phyloP scores from a whole-genome alignment of 2,113 vertebrate species.

The Phainopepla nitens region DNA sequence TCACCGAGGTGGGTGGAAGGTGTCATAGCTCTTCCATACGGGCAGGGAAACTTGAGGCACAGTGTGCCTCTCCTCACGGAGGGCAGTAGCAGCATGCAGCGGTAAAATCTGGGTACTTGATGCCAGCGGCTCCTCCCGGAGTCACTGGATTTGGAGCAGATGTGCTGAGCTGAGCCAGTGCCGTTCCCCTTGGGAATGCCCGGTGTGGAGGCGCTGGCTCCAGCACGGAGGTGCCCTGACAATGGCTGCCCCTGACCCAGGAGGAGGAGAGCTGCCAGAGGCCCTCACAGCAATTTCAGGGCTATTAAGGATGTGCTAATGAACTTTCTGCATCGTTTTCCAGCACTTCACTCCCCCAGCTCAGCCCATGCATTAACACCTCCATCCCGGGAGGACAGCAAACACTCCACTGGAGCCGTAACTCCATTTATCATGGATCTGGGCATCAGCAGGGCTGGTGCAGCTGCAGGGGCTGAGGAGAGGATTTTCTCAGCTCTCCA shows the following conservation, averaged over 20 bases:
- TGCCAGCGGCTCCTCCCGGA: neutral
- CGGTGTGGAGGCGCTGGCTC: fast-evolving
- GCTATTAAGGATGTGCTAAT: conserved; percentile 7
- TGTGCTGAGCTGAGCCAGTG: neutral
- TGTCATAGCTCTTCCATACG: neutral
- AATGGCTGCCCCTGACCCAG: fast-evolving
- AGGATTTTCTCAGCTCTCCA: neutral
- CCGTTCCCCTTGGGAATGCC: fast-evolving
- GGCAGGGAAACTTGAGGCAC: neutral
- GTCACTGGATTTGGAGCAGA: neutral
- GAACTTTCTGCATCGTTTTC: neutral
- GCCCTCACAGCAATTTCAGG: neutral
- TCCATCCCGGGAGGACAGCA: neutral
- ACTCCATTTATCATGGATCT: neutral
- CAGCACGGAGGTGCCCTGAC: neutral
- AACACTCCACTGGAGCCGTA: neutral
- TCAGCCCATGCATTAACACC: neutral
- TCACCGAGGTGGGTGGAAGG: fast-evolving
- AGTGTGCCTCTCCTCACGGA: fast-evolving
- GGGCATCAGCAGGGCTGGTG: neutral
- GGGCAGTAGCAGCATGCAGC: neutral
- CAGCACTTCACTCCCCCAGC: neutral
- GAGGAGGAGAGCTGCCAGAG: neutral
- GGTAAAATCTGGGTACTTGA: neutral
- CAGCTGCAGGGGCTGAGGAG: neutral